phyloP scores from a whole-genome alignment of 2,113 vertebrate genomes.

The Pomatorhinus ruficollis region DNA sequence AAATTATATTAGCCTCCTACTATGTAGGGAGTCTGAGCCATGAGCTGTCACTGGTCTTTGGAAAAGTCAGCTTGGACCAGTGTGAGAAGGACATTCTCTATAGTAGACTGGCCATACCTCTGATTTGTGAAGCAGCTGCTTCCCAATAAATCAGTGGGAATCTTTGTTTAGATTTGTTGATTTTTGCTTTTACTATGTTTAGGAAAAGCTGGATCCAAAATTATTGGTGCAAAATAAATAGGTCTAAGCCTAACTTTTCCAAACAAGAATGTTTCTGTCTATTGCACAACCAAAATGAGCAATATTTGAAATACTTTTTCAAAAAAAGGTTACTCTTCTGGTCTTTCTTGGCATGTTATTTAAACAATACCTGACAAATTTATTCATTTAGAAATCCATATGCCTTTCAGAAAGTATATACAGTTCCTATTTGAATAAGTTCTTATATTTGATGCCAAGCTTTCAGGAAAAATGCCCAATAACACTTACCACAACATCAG shows the following conservation, averaged over 20 bases:
- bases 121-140: not conserved
- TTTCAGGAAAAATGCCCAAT: not conserved
- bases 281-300: not conserved
- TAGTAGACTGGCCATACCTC: not conserved
- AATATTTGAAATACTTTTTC: not conserved
- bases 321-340: not conserved
- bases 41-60: not conserved
- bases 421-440: not conserved
- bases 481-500: not conserved
- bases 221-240: not conserved
- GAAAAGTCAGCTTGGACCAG: not conserved
- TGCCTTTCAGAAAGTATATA: conserved; percentile 13
- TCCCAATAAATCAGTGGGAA: not conserved
- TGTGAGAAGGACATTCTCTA: not conserved
- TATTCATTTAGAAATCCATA: conserved; percentile 20
- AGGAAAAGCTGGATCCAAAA: not conserved
- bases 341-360: not conserved
- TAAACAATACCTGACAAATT: not conserved
- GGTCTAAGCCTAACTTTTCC: not conserved
- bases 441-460: not conserved
- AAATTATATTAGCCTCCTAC: not conserved
- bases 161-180: not conserved
- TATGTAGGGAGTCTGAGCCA: not conserved
- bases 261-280: not conserved
- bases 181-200: not conserved